Percentiles rank a stretch among this genome's conserved stretches.
Conservation (phyloP, 1,140 invertebrate genomes). For the Nasonia giraulti region DNA sequence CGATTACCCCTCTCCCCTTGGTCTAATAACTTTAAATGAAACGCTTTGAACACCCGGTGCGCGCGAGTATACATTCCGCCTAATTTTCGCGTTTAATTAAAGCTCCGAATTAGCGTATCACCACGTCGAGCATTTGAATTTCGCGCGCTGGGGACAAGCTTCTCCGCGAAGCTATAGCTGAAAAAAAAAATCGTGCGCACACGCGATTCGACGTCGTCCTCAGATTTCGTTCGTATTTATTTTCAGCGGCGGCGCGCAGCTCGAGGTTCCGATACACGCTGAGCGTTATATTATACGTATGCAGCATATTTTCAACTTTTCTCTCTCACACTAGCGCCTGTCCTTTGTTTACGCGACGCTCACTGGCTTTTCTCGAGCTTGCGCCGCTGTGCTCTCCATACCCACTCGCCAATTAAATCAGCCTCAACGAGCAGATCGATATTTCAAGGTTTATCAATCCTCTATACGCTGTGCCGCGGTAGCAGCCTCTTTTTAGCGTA, state of each 20-base stretch:
- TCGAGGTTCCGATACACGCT: slow-evolving; percentile 1
- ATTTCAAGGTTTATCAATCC: slow-evolving; percentile 67
- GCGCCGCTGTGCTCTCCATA: too few relatives aligned
- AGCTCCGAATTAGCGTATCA: not conserved
- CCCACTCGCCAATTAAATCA: slow-evolving; percentile 65
- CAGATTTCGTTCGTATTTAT: not conserved
- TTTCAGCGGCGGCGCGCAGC: not conserved
- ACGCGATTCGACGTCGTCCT: too few relatives aligned
- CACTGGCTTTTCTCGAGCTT: slow-evolving; percentile 54
- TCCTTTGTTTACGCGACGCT: slow-evolving; percentile 60
- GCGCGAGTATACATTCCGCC: not conserved
- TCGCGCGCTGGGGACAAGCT: not conserved
- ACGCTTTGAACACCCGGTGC: too few relatives aligned
- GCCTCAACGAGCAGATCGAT: slow-evolving; percentile 69
- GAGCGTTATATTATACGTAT: not conserved
- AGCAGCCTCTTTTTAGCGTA: slow-evolving; percentile 22
- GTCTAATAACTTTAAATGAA: too few relatives aligned
- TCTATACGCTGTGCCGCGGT: not conserved
- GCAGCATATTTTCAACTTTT: slow-evolving; percentile 17
- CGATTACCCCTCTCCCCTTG: too few relatives aligned
- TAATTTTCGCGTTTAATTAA: not conserved
- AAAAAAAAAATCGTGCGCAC: too few relatives aligned
- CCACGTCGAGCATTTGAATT: not conserved
- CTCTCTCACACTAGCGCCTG: slow-evolving; percentile 43
- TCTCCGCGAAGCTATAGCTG: too few relatives aligned